A percentile compares a stretch with the other conserved stretches of the same genome.
Conservation (phyloP, 2,888 invertebrate species). For the Mellilla xanthometata region DNA sequence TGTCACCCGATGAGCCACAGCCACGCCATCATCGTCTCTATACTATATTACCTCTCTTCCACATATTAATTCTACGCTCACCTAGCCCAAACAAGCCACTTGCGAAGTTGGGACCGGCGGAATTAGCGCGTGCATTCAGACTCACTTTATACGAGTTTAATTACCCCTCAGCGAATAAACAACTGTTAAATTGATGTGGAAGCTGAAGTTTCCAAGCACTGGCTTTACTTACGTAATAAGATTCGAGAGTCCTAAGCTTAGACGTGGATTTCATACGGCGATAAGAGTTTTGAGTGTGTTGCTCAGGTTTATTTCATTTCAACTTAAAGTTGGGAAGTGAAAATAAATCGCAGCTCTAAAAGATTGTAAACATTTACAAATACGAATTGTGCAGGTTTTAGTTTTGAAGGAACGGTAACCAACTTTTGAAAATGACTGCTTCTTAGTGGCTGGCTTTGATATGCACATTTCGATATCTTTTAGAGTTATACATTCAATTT, state of each 20-base stretch:
- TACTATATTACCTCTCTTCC: too few species aligned
- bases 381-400: too few species aligned
- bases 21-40: too few species aligned
- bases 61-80: neutral
- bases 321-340: too few species aligned
- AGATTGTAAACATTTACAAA: too few species aligned
- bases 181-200: constrained; percentile 24
- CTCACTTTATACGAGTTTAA: constrained; percentile 28
- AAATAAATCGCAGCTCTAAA: too few species aligned
- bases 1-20: too few species aligned
- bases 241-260: constrained; percentile 11
- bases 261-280: neutral
- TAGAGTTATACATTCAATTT: too few species aligned
- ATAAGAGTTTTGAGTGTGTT: neutral
- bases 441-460: too few species aligned
- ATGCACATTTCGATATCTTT: too few species aligned
- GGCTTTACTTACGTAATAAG: constrained; percentile 22
- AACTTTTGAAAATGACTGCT: too few species aligned
- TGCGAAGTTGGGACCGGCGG: constrained; percentile 13
- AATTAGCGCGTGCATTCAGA: constrained; percentile 30
- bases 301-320: neutral
- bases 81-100: constrained; percentile 20
- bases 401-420: too few species aligned
- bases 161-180: constrained; percentile 25
- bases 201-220: constrained; percentile 17